Evolutionary conservation across 1,140 invertebrate species (phyloP).

Genomic region (Holcopasites calliopsidis): DNA sequence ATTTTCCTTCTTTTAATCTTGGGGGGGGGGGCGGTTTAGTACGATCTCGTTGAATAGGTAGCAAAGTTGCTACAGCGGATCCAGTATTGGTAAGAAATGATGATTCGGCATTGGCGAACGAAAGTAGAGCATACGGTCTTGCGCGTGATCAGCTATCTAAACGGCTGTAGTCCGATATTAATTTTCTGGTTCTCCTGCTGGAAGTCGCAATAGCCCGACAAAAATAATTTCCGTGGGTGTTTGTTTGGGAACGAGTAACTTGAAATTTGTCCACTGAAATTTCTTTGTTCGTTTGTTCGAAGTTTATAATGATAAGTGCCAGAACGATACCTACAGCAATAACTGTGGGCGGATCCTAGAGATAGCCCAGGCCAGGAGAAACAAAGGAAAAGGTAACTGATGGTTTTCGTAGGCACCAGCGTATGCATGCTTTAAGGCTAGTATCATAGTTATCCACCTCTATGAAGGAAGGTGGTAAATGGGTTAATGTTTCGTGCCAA

Average conservation of each 20-base stretch:
- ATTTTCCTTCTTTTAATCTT: slow-evolving; percentile 17
- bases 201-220: no score
- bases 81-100: neutral
- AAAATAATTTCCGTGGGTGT: no score
- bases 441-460: slow-evolving; percentile 71
- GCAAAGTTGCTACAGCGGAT: neutral
- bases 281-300: no score
- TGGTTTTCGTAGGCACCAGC: slow-evolving; percentile 29
- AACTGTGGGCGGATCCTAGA: no score
- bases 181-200: no score
- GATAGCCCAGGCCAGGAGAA: no score
- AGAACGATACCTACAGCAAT: no score
- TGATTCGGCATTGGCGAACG: neutral
- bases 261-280: no score
- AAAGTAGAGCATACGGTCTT: neutral
- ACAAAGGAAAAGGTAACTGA: no score
- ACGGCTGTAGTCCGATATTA: no score
- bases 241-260: no score
- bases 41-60: neutral
- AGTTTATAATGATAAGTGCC: no score
- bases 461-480: slow-evolving; percentile 76
- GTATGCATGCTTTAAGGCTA: slow-evolving; percentile 30
- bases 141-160: neutral
- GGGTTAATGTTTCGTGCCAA: slow-evolving; percentile 79
- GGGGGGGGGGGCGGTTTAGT: slow-evolving; percentile 20